Percentiles rank a stretch among this genome's conserved stretches.
phyloP scores from a whole-genome alignment of 1,140 invertebrate species.

The Drosophila yakuba region DNA sequence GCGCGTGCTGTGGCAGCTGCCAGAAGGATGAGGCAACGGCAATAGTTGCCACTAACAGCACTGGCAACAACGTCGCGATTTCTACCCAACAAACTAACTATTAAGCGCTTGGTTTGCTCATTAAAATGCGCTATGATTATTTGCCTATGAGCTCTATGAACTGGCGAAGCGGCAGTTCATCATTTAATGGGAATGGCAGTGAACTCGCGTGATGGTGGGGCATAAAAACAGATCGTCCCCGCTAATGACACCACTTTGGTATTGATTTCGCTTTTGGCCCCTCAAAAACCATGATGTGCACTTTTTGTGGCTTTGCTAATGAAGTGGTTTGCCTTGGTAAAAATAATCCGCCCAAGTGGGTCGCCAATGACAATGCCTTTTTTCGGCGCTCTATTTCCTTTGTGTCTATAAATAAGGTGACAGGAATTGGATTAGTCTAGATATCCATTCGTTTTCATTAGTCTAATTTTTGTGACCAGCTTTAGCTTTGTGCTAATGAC shows the following conservation, averaged over 20 bases:
- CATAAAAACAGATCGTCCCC: constrained; percentile 25
- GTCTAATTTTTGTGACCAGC: constrained; percentile 63
- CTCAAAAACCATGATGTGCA: constrained; percentile 60
- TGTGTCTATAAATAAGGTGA: constrained; percentile 70
- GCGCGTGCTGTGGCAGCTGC: constrained; percentile 52
- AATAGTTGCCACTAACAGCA: background rate
- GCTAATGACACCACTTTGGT: constrained; percentile 61
- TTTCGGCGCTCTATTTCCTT: constrained; percentile 36
- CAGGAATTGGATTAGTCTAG: constrained; percentile 78
- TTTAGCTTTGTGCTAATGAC: constrained; percentile 37
- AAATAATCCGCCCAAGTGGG: constrained; percentile 50
- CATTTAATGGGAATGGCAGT: constrained; percentile 26
- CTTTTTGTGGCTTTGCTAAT: constrained; percentile 63
- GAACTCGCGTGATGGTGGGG: constrained; percentile 25
- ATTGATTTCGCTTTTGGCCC: constrained; percentile 42
- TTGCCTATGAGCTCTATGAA: constrained; percentile 60
- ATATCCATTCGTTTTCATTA: constrained; percentile 82
- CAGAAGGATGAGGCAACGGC: constrained; percentile 33
- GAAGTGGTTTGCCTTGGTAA: constrained; percentile 57
- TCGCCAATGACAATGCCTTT: constrained; percentile 39
- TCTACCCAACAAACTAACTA: constrained; percentile 57
- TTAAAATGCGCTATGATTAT: constrained; percentile 75
- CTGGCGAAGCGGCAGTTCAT: constrained; percentile 34
- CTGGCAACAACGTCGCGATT: background rate
- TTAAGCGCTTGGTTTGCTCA: constrained; percentile 71